A percentile compares a stretch with the other conserved stretches of the same genome.
These are phyloP conservation scores for Falco novaeseelandiae DNA, from an alignment of 2,797 vertebrate species.

Conservation along the genomic window DNA sequence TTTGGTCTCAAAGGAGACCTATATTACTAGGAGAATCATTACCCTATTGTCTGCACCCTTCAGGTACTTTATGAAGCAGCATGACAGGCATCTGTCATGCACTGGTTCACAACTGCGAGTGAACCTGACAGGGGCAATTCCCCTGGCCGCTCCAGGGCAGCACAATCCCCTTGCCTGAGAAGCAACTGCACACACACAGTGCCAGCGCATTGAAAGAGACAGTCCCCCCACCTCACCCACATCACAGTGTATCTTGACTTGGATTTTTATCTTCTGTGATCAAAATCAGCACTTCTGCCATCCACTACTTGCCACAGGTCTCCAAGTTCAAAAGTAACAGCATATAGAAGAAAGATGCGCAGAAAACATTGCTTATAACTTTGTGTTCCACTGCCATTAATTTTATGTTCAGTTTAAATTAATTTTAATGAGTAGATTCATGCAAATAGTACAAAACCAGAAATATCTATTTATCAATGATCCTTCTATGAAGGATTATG, in stretches of 20 bases:
- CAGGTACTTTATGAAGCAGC: background rate
- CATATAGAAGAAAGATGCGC: background rate
- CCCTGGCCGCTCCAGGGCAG: background rate
- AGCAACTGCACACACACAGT: accelerated
- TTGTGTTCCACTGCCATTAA: background rate
- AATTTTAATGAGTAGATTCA: background rate
- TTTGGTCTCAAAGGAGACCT: background rate
- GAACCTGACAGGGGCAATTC: accelerated
- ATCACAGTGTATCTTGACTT: background rate
- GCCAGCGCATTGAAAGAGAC: accelerated
- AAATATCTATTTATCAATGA: background rate
- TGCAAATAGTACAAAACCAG: background rate
- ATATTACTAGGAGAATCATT: background rate
- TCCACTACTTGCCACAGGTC: background rate
- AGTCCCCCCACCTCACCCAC: background rate
- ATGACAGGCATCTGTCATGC: background rate
- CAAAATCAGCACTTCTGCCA: background rate
- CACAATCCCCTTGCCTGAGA: accelerated
- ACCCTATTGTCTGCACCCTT: background rate
- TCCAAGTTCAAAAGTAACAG: background rate
- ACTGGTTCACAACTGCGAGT: background rate
- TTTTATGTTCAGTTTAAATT: background rate
- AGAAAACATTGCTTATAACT: background rate
- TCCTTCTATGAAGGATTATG: background rate
- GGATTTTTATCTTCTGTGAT: background rate